Evolutionary conservation across 2,888 invertebrate species (phyloP), one percentile per base, ranked within the genome.

Genomic region (Drosophila fungiperda): DNA sequence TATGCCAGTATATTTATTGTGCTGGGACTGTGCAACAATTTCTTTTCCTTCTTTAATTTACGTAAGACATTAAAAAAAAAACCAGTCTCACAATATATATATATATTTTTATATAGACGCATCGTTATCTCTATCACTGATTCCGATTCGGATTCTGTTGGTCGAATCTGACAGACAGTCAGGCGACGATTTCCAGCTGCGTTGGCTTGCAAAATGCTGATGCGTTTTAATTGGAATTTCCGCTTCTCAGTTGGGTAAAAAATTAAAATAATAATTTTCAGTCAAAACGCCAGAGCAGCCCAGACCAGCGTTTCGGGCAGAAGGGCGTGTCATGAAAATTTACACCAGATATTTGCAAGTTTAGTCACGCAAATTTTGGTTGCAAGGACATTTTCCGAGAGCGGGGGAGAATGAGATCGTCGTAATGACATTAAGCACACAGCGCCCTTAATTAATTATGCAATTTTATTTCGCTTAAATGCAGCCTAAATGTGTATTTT

Each of bases 201-300:
- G 35, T 63, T 73, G 68, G 48, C 33, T 38, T 33, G 54, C 71
- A 71, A 80, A 73, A 33, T 78, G 68, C 74, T 83, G 90, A 86
- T 89, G 90, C 89, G 78, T 83, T 87, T 87, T 87, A 90, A 87
- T 87, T 90, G 90, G 87, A 87, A 88, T 87, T 87, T 87, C 87
- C 90, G 89, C 77, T 68, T 65, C 53, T 79, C 85, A 76, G 71
- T 71, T 89, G 76, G 68, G 75, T 69, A 78, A 76, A 78, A 87
- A 80, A 84, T 90, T 84, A 80, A 87, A 89, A 87, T 89, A 89
- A 87, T 89, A 79, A 89, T 89, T 78, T 82, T 65, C 70, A 67
- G 64, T 35, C 33, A 53, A 54, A 36, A 62, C 48, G 36, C 33
- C 52, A 42, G 23, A 40, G 32, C 12, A 12, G 9, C 26, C 12